Percentiles rank a stretch among this genome's conserved stretches.
Evolutionary conservation across 2,888 invertebrate species (phyloP).

Genomic region (Drosophila niveifrons): DNA sequence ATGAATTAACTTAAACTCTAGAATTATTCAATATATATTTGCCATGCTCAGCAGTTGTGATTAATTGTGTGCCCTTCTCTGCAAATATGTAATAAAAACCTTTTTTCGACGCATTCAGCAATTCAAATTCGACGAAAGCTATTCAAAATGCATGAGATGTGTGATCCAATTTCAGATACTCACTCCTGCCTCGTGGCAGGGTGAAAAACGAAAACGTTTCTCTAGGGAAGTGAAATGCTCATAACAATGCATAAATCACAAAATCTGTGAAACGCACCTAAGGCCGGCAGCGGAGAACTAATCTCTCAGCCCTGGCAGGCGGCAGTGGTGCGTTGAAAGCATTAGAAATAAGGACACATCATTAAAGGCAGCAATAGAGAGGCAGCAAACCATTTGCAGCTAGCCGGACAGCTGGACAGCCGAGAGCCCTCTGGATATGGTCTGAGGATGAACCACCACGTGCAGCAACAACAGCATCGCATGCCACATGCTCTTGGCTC

Average conservation of each 20-base stretch:
- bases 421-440: background rate
- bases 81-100: conserved; percentile 1
- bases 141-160: conserved; percentile 13
- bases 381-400: conserved; percentile 33
- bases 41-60: background rate
- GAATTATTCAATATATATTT: background rate
- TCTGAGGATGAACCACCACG: conserved; percentile 19
- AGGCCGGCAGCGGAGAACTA: conserved; percentile 42
- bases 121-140: conserved; percentile 4
- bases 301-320: conserved; percentile 51
- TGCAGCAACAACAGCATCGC: conserved; percentile 10
- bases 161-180: conserved; percentile 13
- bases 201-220: conserved; percentile 10
- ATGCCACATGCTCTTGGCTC: conserved; percentile 13
- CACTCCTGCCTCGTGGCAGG: conserved; percentile 6
- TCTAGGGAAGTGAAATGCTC: conserved; percentile 18
- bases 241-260: conserved; percentile 46
- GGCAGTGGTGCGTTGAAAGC: conserved; percentile 65
- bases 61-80: background rate
- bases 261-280: conserved; percentile 35
- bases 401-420: background rate
- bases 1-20: background rate
- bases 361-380: conserved; percentile 58
- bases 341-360: conserved; percentile 74
- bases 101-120: background rate